Evolutionary conservation across 2,797 vertebrate genomes (phyloP).

Genomic region (Manis pentadactyla): DNA sequence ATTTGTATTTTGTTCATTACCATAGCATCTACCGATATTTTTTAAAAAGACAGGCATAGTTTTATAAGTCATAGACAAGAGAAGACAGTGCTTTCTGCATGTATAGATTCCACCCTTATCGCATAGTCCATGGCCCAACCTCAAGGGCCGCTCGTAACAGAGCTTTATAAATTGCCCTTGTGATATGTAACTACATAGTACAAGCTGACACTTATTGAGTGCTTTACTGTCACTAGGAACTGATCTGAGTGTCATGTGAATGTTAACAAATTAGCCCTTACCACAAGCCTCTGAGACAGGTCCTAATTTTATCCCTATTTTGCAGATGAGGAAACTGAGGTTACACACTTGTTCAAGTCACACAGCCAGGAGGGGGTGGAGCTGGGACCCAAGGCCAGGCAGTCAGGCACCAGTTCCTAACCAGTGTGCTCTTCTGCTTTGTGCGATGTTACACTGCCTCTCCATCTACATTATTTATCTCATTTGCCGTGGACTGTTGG

Average conservation of each 20-base stretch:
- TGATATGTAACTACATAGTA: neutral
- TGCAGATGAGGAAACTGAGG: conserved; percentile 7
- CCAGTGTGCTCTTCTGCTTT: neutral
- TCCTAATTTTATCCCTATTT: neutral
- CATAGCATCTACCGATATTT: neutral
- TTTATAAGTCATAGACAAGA: neutral
- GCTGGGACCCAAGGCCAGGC: neutral
- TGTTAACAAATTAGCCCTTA: neutral
- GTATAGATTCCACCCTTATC: neutral
- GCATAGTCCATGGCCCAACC: neutral
- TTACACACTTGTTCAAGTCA: neutral
- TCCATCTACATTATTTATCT: neutral
- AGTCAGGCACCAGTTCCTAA: neutral
- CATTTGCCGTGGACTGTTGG: neutral
- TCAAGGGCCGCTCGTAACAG: neutral
- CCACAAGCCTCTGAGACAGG: neutral
- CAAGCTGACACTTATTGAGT: neutral
- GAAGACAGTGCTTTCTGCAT: neutral
- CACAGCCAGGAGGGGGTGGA: neutral
- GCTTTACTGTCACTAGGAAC: neutral
- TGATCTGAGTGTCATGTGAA: neutral
- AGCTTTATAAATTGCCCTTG: neutral
- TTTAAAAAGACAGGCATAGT: neutral
- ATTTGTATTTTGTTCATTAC: conserved; percentile 31
- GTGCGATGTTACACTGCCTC: neutral